A percentile compares a stretch with the other conserved stretches of the same genome.
These are phyloP conservation scores for Bambusicola thoracicus DNA, from an alignment of 2,113 vertebrate genomes.

Conservation along the genomic window DNA sequence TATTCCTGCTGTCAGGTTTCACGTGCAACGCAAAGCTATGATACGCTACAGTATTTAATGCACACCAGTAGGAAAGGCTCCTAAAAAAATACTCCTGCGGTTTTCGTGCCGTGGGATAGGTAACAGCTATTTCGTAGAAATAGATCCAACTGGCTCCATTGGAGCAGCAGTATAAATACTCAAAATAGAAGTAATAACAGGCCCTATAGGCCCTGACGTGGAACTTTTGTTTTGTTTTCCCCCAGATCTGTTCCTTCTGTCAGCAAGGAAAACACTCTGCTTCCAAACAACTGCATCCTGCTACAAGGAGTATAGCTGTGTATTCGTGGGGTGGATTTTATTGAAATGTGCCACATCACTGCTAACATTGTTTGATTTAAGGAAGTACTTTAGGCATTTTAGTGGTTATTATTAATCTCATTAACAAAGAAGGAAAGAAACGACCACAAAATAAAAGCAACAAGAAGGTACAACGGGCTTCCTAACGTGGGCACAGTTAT, in stretches of 20 bases:
- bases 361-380: background rate
- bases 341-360: background rate
- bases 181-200: conserved; percentile 64
- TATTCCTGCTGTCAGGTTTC: conserved; percentile 6
- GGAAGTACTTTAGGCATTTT: conserved; percentile 36
- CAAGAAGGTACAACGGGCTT: background rate
- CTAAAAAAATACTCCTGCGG: conserved; percentile 43
- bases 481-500: rapidly evolving
- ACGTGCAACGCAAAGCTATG: conserved; percentile 38
- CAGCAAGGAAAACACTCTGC: conserved; percentile 38
- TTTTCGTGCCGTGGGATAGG: conserved; percentile 54
- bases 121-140: conserved; percentile 67
- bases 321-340: background rate
- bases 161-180: conserved; percentile 72
- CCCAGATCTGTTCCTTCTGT: background rate
- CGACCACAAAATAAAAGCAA: background rate
- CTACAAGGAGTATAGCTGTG: background rate
- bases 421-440: background rate
- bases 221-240: background rate
- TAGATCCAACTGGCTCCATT: conserved; percentile 74
- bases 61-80: conserved; percentile 52
- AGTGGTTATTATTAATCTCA: conserved; percentile 23
- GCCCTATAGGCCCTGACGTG: conserved; percentile 57
- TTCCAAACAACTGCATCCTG: background rate
- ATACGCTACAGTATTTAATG: conserved; percentile 54